phyloP scores from a whole-genome alignment of 2,797 vertebrate genomes.

The Propithecus perrieri region DNA sequence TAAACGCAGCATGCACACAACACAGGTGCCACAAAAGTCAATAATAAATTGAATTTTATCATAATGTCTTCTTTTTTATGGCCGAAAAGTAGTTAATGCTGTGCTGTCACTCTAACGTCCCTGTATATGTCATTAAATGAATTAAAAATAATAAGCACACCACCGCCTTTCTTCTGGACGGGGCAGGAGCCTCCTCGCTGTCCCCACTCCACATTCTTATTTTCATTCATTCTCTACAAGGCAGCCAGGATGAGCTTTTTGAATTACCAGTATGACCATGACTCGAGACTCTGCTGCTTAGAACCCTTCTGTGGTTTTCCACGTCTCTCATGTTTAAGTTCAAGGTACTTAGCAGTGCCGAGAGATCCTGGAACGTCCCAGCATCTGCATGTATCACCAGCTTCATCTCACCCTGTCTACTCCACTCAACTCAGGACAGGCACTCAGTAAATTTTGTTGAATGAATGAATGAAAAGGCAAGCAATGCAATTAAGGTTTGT shows the following conservation, averaged over 20 bases:
- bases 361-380: neutral
- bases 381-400: accelerated
- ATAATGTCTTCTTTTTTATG: neutral
- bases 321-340: neutral
- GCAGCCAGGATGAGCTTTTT: neutral
- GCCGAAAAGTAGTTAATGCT: neutral
- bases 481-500: neutral
- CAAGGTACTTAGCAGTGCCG: neutral
- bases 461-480: neutral
- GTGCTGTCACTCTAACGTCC: neutral
- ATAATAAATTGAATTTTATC: neutral
- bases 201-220: neutral
- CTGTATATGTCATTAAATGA: neutral
- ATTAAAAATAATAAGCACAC: neutral
- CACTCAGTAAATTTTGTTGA: neutral
- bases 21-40: neutral
- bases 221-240: neutral
- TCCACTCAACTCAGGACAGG: neutral
- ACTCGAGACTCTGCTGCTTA: neutral
- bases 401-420: neutral
- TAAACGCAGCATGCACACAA: no score
- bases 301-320: neutral
- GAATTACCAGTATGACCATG: neutral
- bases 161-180: neutral
- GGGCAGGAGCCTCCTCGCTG: neutral